phyloP scores from a whole-genome alignment of 2,113 vertebrate genomes.

The Gallinago undulata region DNA sequence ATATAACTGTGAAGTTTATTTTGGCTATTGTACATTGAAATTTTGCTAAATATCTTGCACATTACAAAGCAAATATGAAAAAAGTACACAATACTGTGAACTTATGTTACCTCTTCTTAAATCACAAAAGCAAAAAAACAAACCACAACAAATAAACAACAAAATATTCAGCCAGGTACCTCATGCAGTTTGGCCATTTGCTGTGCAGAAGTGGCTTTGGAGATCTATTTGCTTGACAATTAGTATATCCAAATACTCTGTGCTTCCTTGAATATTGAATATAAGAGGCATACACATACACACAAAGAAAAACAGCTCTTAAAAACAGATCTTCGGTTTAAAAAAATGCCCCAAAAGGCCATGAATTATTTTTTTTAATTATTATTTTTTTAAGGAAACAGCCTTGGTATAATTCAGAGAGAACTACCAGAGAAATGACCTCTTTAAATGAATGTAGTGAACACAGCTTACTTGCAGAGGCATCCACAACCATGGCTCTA shows the following conservation, averaged over 20 bases:
- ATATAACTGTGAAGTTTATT: background rate
- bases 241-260: background rate
- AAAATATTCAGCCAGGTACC: background rate
- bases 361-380: background rate
- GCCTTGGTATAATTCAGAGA: background rate
- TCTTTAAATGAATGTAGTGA: background rate
- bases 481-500: background rate
- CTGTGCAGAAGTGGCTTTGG: background rate
- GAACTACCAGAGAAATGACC: background rate
- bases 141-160: background rate
- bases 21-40: accelerated
- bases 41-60: background rate
- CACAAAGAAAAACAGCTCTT: background rate
- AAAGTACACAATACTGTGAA: background rate
- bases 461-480: background rate
- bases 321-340: background rate
- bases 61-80: background rate
- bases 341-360: background rate
- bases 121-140: too few species aligned
- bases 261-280: background rate
- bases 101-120: background rate
- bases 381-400: background rate
- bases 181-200: background rate
- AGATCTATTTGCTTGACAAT: background rate
- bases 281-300: background rate